Evolutionary conservation across 2,888 invertebrate species (phyloP), one percentile per base, ranked within the genome.

Genomic region (Tridacna gigas): DNA sequence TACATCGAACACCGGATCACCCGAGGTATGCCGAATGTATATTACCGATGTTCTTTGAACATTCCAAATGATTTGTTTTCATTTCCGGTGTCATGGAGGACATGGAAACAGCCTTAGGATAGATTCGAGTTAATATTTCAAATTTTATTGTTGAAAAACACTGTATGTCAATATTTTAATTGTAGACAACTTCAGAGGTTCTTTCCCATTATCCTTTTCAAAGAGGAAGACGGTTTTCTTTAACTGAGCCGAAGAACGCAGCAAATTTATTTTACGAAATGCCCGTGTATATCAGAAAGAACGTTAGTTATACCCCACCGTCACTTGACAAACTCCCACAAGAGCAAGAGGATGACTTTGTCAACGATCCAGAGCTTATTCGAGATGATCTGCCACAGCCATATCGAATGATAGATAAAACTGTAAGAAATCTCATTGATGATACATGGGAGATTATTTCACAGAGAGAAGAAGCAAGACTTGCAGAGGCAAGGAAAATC

Each of bases 341-440:
- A 13, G 91, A 92, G 76, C 90, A 92, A 79, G 90, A 91, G 37
- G 94, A 94, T 47, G 94, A 94, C 82, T 94, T 91, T 82, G 77
- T 94, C 15, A 86, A 89, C 66, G 94, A 94, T 76, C 94, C 94
- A 18, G 94, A 93, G 47, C 91, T 92, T 79, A 74, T 93, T 28
- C 87, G 90, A 60, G 94, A 94, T 83, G 74, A 77, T 60, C 82
- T 94, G 15, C 94, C 94, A 28, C 94, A 94, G 83, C 94, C 94
- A 0, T 94, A 92, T 87, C 91, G 94, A 1, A 92, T 94, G 92
- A 90, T 94, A n/a, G 91, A 94, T 78, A 93, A 92, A 86, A 86
- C 94, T 61, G 56, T 94, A 9, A 76, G 74, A n/a, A 82, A 89
- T 66, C 74, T 94, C 45, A 77, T 93, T n/a, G 93, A 94, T 73